Conservation (phyloP, 2,888 invertebrate genomes). For the Scaeva pyrastri region DNA sequence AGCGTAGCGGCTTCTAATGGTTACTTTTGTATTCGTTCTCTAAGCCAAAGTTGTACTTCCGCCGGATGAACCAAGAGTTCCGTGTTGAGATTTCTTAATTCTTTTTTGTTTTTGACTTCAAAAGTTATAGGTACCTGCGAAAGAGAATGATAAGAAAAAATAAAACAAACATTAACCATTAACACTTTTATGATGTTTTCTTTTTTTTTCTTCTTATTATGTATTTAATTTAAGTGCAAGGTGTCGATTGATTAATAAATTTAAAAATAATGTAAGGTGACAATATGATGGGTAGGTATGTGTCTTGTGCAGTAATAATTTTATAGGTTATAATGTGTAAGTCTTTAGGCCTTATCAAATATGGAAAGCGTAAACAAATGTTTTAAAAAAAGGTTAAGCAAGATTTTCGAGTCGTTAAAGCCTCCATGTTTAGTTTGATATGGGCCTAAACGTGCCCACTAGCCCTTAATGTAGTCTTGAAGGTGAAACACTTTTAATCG, state of each 20-base stretch:
- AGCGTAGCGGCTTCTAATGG: slow-evolving; percentile 65
- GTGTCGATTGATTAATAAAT: slow-evolving; percentile 23
- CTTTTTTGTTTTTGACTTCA: slow-evolving; percentile 21
- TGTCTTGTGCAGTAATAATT: background rate
- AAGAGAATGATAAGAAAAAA: slow-evolving; percentile 39
- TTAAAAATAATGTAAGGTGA: background rate
- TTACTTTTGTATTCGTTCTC: slow-evolving; percentile 72
- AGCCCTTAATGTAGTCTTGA: background rate
- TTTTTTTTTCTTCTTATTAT: background rate
- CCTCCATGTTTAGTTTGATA: background rate
- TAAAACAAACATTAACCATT: slow-evolving; percentile 29
- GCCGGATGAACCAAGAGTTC: slow-evolving; percentile 77
- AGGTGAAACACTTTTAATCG: slow-evolving; percentile 2
- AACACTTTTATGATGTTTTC: slow-evolving; percentile 3
- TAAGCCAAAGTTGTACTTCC: slow-evolving; percentile 76
- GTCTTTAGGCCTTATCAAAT: background rate
- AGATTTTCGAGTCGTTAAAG: slow-evolving; percentile 6
- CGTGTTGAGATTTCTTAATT: slow-evolving; percentile 77
- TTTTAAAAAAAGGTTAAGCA: background rate
- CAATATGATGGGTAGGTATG: background rate
- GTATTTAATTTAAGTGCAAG: background rate
- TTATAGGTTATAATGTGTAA: slow-evolving; percentile 15
- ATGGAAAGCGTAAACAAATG: background rate
- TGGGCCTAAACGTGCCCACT: background rate
- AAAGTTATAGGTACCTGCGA: slow-evolving; percentile 31